Evolutionary conservation across 2,888 invertebrate species (phyloP).

Genomic region (Labia minor): DNA sequence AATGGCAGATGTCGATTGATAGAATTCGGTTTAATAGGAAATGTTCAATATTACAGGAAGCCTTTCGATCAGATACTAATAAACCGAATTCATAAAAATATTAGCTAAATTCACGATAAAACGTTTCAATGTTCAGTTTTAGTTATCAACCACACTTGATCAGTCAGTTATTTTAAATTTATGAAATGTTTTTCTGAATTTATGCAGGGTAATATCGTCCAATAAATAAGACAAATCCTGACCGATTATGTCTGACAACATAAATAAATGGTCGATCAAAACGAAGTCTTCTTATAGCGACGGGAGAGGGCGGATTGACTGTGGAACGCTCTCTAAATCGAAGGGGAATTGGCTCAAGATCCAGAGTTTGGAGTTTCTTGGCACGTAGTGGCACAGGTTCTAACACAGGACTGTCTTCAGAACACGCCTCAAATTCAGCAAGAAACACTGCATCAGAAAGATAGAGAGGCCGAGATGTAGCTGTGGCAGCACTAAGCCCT

Average conservation of each 20-base stretch:
- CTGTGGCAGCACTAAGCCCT: constrained; percentile 59
- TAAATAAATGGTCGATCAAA: constrained; percentile 82
- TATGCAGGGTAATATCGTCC: constrained; percentile 46
- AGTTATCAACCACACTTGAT: background rate
- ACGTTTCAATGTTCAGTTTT: no score
- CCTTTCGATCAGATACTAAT: no score
- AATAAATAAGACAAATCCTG: constrained; percentile 80
- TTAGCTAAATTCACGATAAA: no score
- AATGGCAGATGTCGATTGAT: background rate
- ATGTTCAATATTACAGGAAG: no score
- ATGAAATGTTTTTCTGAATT: no score
- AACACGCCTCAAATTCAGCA: constrained; percentile 14
- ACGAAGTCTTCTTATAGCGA: constrained; percentile 46
- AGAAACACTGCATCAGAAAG: constrained; percentile 64
- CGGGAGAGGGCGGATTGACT: constrained; percentile 43
- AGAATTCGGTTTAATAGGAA: background rate
- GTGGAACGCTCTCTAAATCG: constrained; percentile 60
- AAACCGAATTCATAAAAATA: no score
- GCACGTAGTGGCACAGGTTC: constrained; percentile 15
- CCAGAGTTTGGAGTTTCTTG: constrained; percentile 36
- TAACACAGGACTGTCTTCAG: constrained; percentile 23
- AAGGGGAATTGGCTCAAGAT: constrained; percentile 50
- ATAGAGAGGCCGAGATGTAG: constrained; percentile 58
- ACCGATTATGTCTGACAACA: constrained; percentile 80
- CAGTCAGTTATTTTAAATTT: background rate